Evolutionary conservation across 1,140 invertebrate species (phyloP).

Genomic region (Mamestra configurata): DNA sequence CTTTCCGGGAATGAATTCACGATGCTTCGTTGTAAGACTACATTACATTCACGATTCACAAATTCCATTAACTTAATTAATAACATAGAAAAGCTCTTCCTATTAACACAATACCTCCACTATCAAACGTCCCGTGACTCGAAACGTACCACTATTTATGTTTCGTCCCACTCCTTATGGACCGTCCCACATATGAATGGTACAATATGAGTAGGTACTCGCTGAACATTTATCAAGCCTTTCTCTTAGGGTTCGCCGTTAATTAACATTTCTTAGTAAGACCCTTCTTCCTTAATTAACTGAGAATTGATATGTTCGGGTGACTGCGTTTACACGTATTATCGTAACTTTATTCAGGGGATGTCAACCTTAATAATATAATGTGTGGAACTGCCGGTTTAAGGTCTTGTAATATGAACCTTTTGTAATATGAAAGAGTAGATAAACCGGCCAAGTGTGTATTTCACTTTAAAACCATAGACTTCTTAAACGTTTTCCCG

Average conservation of each 20-base stretch:
- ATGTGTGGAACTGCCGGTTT: background rate
- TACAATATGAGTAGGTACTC: background rate
- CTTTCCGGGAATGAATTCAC: too few relatives aligned
- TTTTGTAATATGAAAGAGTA: background rate
- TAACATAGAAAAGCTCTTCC: background rate
- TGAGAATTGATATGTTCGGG: background rate
- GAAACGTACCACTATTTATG: background rate
- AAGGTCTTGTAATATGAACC: background rate
- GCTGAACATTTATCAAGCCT: background rate
- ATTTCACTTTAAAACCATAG: too few relatives aligned
- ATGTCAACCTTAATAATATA: background rate
- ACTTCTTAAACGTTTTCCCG: too few relatives aligned
- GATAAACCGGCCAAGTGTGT: too few relatives aligned
- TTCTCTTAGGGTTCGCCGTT: background rate
- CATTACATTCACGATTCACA: too few relatives aligned
- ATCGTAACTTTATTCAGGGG: background rate
- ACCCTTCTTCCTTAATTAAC: conserved; percentile 9
- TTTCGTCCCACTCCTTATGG: too few relatives aligned
- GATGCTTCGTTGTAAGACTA: too few relatives aligned
- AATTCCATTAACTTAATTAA: background rate
- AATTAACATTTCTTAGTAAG: background rate
- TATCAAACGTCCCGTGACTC: background rate
- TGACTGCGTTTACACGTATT: conserved; percentile 6
- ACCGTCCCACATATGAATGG: background rate
- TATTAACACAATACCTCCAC: background rate